These are phyloP conservation scores for Macrochelys suwanniensis DNA, from an alignment of 2,797 vertebrate species.

Conservation along the genomic window DNA sequence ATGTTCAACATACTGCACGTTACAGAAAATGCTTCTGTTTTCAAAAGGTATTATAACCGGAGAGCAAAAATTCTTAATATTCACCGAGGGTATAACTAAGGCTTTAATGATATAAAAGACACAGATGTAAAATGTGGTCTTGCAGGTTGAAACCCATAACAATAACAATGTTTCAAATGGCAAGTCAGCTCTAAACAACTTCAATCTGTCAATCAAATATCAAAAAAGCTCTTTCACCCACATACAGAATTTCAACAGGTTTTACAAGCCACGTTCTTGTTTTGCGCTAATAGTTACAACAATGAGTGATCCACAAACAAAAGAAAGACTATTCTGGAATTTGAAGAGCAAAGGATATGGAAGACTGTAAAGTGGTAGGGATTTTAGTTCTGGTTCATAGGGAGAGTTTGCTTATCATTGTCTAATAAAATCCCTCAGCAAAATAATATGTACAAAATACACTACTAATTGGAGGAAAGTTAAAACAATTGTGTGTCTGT, in stretches of 20 bases:
- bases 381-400: not conserved
- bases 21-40: conserved; percentile 44
- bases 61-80: conserved; percentile 66
- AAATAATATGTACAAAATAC: conserved; percentile 17
- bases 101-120: conserved; percentile 71
- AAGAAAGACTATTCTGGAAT: conserved; percentile 13
- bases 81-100: conserved; percentile 76
- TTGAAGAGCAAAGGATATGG: conserved; percentile 19
- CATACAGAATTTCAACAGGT: not conserved
- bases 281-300: conserved; percentile 4
- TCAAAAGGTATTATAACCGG: not conserved
- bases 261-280: conserved; percentile 2
- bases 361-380: not conserved
- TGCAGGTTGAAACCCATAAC: conserved; percentile 70
- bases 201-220: conserved; percentile 65
- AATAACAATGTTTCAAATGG: conserved; percentile 83
- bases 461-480: not conserved
- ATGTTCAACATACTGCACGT: conserved; percentile 28
- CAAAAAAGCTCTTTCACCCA: conserved; percentile 6
- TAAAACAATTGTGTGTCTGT: conserved; percentile 15
- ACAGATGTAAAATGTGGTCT: conserved; percentile 15
- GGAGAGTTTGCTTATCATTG: conserved; percentile 16
- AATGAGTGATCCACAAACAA: not conserved
- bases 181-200: conserved; percentile 71
- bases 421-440: conserved; percentile 5